These are phyloP conservation scores for Spermophilus dauricus DNA, from an alignment of 2,113 vertebrate species.

Conservation along the genomic window DNA sequence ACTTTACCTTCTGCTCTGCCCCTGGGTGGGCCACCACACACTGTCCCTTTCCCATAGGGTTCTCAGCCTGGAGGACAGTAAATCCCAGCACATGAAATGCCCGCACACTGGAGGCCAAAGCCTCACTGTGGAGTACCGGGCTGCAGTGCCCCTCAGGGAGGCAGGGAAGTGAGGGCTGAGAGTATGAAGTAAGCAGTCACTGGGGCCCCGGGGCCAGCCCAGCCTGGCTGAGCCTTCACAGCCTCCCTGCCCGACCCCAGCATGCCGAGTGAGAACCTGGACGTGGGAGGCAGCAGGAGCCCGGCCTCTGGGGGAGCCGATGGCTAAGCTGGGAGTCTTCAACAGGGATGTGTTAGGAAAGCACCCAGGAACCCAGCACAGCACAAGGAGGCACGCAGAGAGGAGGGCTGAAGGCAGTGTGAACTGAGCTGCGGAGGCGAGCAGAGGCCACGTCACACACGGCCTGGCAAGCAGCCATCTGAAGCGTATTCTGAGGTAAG, in stretches of 20 bases:
- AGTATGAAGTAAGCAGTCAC: neutral
- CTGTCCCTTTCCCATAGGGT: neutral
- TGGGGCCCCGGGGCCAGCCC: accelerated
- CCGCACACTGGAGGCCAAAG: too few relatives aligned
- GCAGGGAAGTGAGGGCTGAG: too few relatives aligned
- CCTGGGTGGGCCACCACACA: too few relatives aligned
- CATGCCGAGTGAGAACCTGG: accelerated
- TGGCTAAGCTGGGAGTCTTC: neutral
- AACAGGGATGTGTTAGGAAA: neutral
- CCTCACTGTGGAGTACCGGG: accelerated
- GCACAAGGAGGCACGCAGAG: accelerated
- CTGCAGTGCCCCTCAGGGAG: neutral
- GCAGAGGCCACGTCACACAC: neutral
- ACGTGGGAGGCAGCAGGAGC: accelerated
- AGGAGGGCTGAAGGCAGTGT: too few relatives aligned
- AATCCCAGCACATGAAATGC: neutral
- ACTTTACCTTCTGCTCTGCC: neutral
- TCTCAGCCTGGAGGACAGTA: neutral
- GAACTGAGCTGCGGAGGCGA: neutral
- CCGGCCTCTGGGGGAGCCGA: neutral
- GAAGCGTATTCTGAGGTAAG: neutral
- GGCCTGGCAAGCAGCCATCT: accelerated
- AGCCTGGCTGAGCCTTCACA: neutral
- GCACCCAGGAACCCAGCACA: neutral
- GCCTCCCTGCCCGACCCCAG: too few relatives aligned